Evolutionary conservation across 1,140 invertebrate species (phyloP).

Genomic region (Alviniconcha marisindica): DNA sequence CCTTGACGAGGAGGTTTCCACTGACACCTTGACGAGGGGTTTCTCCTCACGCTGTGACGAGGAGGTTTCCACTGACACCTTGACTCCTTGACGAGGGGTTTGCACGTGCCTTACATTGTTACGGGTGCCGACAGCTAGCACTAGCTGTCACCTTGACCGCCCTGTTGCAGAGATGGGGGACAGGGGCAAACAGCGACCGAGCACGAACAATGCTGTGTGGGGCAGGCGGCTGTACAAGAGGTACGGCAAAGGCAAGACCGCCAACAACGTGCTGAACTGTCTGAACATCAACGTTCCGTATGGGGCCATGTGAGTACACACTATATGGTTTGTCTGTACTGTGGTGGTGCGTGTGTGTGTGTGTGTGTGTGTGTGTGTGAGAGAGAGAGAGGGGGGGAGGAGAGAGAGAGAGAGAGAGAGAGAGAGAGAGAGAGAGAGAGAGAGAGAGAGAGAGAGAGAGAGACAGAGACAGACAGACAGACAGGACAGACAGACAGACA

Average conservation of each 20-base stretch:
- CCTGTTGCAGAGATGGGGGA: not conserved
- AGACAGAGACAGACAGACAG: too few species aligned
- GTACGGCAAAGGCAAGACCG: slow-evolving; percentile 89
- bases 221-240: slow-evolving; percentile 87
- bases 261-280: slow-evolving; percentile 89
- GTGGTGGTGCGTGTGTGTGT: not conserved
- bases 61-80: too few species aligned
- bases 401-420: not conserved
- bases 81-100: too few species aligned
- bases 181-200: not conserved
- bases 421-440: too few species aligned
- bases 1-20: too few species aligned
- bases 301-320: slow-evolving; percentile 94
- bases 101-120: not conserved
- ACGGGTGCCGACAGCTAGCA: not conserved
- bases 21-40: too few species aligned
- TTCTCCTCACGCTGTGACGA: too few species aligned
- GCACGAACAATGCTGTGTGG: slow-evolving; percentile 52
- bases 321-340: too few species aligned
- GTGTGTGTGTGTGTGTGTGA: not conserved
- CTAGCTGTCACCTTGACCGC: not conserved
- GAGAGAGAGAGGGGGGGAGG: not conserved
- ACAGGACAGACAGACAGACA: too few species aligned
- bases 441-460: too few species aligned
- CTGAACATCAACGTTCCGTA: slow-evolving; percentile 94